These are phyloP conservation scores for Incurvaria masculella DNA, from an alignment of 2,888 invertebrate species.

Conservation along the genomic window DNA sequence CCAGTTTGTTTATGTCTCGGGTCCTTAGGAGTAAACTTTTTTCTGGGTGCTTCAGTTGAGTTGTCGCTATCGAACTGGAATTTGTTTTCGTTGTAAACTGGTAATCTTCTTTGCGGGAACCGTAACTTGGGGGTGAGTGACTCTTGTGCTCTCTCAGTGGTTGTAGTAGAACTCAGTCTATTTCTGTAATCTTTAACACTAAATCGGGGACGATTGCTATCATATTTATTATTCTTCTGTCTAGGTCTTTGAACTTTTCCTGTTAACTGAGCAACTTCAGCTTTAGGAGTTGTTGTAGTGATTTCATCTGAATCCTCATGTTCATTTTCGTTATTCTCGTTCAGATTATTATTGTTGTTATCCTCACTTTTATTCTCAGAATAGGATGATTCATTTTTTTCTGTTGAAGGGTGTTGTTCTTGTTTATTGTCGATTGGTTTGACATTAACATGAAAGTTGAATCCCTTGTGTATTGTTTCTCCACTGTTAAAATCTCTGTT, in stretches of 20 bases:
- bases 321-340: constrained; percentile 30
- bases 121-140: constrained; percentile 37
- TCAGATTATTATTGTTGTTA: constrained; percentile 4
- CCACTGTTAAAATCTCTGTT: constrained; percentile 22
- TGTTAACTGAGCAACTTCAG: constrained; percentile 29
- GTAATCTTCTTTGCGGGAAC: constrained; percentile 48
- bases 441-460: constrained; percentile 45
- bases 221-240: constrained; percentile 52
- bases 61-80: constrained; percentile 33
- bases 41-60: constrained; percentile 41
- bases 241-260: constrained; percentile 32
- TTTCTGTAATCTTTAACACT: constrained; percentile 75
- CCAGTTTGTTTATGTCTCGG: constrained; percentile 33
- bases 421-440: constrained; percentile 43
- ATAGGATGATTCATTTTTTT: neutral
- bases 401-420: constrained; percentile 23
- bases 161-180: constrained; percentile 57
- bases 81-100: constrained; percentile 29
- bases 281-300: constrained; percentile 27
- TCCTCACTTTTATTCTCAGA: constrained; percentile 2
- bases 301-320: constrained; percentile 23
- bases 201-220: constrained; percentile 66
- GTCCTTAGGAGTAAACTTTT: constrained; percentile 51
- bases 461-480: constrained; percentile 30
- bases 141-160: constrained; percentile 26